phyloP scores from a whole-genome alignment of 1,140 invertebrate species.

The Liolophura sinensis region DNA sequence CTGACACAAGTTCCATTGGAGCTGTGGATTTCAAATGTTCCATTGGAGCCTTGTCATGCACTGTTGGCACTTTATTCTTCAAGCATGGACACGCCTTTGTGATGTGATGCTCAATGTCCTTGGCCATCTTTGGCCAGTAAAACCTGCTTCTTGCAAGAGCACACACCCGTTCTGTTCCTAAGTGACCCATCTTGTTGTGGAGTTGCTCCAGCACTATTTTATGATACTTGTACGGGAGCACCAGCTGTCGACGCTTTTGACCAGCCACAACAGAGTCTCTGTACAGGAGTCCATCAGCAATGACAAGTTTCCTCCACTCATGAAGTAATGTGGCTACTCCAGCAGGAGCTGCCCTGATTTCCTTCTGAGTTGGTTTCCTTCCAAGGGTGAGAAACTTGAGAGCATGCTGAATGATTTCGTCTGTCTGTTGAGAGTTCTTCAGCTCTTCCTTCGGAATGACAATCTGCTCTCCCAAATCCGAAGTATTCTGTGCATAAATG shows the following conservation, averaged over 20 bases:
- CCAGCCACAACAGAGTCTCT: neutral
- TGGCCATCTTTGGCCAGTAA: slow-evolving; percentile 19
- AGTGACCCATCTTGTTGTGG: slow-evolving; percentile 23
- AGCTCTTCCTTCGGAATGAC: too few relatives aligned
- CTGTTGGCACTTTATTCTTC: slow-evolving; percentile 6
- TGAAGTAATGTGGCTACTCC: too few relatives aligned
- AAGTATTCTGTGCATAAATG: too few relatives aligned
- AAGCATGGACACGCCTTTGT: slow-evolving; percentile 8
- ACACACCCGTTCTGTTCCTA: slow-evolving; percentile 12
- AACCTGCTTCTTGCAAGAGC: slow-evolving; percentile 1
- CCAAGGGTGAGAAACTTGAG: neutral
- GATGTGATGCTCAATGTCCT: slow-evolving; percentile 16
- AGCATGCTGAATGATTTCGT: neutral
- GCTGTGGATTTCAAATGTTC: slow-evolving; percentile 10
- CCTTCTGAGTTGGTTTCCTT: too few relatives aligned
- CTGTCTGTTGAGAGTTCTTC: neutral
- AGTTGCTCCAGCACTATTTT: slow-evolving; percentile 12
- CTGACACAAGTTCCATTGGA: slow-evolving; percentile 22
- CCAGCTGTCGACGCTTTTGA: slow-evolving; percentile 5
- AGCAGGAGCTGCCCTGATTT: too few relatives aligned
- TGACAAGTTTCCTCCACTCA: slow-evolving; percentile 8
- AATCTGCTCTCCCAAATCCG: too few relatives aligned
- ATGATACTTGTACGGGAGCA: slow-evolving; percentile 9
- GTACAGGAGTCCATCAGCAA: neutral
- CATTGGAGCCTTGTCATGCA: slow-evolving; percentile 3